A percentile compares a stretch with the other conserved stretches of the same genome.
Conservation (phyloP, 1,140 invertebrate species). For the Hyles vespertilio region DNA sequence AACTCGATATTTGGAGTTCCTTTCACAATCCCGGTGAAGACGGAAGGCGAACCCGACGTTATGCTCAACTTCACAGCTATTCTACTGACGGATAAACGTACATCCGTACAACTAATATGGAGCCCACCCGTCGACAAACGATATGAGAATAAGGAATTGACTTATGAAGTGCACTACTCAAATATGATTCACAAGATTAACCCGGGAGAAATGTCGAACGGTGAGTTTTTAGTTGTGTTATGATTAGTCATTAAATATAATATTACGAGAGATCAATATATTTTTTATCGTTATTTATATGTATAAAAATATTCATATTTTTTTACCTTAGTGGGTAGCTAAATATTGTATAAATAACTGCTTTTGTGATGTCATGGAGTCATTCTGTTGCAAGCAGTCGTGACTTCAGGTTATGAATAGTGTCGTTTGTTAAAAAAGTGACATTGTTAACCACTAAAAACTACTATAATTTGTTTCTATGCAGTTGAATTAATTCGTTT, state of each 20-base stretch:
- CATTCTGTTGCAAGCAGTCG: too few species aligned
- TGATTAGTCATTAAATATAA: background rate
- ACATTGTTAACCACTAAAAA: too few species aligned
- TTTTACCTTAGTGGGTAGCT: too few species aligned
- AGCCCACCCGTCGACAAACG: constrained; percentile 73
- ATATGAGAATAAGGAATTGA: constrained; percentile 42
- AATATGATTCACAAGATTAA: constrained; percentile 33
- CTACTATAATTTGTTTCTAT: too few species aligned
- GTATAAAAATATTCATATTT: background rate
- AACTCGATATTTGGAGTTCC: constrained; percentile 78
- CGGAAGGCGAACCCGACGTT: constrained; percentile 72
- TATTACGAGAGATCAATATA: too few species aligned
- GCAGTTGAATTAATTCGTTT: too few species aligned
- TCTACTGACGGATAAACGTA: constrained; percentile 76
- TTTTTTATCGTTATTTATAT: background rate
- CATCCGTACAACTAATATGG: constrained; percentile 82
- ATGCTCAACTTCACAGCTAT: constrained; percentile 66
- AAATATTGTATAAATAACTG: too few species aligned
- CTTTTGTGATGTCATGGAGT: too few species aligned
- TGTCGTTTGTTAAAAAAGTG: too few species aligned
- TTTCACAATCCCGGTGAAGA: constrained; percentile 69
- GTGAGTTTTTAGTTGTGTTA: constrained; percentile 31
- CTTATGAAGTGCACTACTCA: constrained; percentile 76
- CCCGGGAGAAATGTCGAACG: constrained; percentile 37
- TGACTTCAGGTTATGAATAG: too few species aligned